phyloP scores from a whole-genome alignment of 2,888 invertebrate species.

The Lamproptera curius region DNA sequence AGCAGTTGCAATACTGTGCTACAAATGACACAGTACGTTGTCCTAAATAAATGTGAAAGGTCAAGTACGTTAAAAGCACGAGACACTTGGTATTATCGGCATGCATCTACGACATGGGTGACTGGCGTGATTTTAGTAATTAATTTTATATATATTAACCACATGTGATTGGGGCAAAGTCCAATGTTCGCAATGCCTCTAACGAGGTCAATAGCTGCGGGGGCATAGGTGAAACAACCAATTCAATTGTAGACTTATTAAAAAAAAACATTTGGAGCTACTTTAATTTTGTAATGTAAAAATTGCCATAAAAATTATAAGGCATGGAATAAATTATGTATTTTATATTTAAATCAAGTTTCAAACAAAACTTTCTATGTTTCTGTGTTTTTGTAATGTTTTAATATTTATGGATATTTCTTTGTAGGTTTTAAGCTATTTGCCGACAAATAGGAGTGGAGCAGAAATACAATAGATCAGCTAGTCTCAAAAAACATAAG shows the following conservation, averaged over 20 bases:
- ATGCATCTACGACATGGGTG: not conserved
- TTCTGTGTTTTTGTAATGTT: too few species aligned
- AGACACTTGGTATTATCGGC: constrained; percentile 1
- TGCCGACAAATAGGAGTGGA: too few species aligned
- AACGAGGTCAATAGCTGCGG: constrained; percentile 35
- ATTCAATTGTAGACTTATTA: not conserved
- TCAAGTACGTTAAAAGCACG: constrained; percentile 11
- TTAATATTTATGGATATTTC: too few species aligned
- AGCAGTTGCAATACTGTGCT: not conserved
- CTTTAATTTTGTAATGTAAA: too few species aligned
- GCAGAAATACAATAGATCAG: too few species aligned
- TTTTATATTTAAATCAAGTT: too few species aligned
- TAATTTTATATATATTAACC: constrained; percentile 5
- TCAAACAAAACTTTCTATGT: too few species aligned
- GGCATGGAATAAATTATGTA: too few species aligned
- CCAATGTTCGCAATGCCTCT: constrained; percentile 28
- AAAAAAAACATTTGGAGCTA: too few species aligned
- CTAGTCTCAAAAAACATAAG: too few species aligned
- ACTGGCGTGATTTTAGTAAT: constrained; percentile 7
- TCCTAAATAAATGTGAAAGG: constrained; percentile 3
- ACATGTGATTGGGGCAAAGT: constrained; percentile 32
- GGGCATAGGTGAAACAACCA: constrained; percentile 1
- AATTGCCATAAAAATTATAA: too few species aligned
- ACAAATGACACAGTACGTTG: constrained; percentile 4
- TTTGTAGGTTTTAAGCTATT: too few species aligned